These are phyloP conservation scores for Drosophila persimilis DNA, from an alignment of 1,140 invertebrate species.

Conservation along the genomic window DNA sequence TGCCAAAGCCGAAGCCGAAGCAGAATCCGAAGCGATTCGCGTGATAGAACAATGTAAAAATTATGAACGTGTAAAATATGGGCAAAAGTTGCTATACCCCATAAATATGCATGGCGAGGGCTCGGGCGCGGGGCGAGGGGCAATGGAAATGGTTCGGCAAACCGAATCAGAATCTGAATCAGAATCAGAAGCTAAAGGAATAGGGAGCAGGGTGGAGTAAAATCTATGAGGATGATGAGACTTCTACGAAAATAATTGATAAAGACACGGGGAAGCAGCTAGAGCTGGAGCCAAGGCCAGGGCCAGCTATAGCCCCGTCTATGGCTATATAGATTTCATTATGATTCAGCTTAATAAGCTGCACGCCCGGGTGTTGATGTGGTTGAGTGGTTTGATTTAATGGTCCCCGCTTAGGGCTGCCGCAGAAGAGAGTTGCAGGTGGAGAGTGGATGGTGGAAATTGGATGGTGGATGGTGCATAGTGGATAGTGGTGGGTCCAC, in stretches of 20 bases:
- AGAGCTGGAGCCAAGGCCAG: too few relatives aligned
- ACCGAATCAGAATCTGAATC: background rate
- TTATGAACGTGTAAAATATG: constrained; percentile 76
- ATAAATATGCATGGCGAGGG: constrained; percentile 62
- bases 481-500: too few relatives aligned
- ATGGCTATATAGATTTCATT: constrained; percentile 55
- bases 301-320: constrained; percentile 8
- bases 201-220: constrained; percentile 9
- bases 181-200: constrained; percentile 4
- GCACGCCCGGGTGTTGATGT: constrained; percentile 55
- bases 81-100: constrained; percentile 47
- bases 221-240: constrained; percentile 52
- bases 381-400: constrained; percentile 70
- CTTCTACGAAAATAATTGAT: constrained; percentile 67
- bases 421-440: background rate
- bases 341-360: constrained; percentile 64
- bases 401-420: constrained; percentile 49
- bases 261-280: constrained; percentile 18
- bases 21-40: constrained; percentile 60
- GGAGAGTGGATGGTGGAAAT: constrained; percentile 9
- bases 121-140: background rate
- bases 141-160: background rate
- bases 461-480: background rate
- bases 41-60: constrained; percentile 80
- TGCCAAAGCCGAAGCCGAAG: constrained; percentile 18